Percentiles rank a stretch among this genome's conserved stretches.
phyloP scores from a whole-genome alignment of 2,797 vertebrate species.

The Sylvia borin region DNA sequence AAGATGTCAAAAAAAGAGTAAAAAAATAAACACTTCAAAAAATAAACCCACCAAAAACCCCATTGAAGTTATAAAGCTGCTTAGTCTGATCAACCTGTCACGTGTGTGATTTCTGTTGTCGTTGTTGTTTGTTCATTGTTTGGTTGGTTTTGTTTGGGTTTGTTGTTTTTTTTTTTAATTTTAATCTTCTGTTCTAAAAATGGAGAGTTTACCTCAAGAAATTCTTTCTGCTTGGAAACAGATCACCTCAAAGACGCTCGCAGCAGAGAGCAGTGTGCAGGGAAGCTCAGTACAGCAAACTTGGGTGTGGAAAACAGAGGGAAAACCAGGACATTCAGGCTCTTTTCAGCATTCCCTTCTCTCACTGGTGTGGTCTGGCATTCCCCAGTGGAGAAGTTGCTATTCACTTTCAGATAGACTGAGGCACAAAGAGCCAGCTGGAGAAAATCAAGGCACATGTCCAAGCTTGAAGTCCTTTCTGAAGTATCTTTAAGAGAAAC shows the following conservation, averaged over 20 bases:
- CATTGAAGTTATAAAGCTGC: constrained; percentile 3
- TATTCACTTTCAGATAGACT: background rate
- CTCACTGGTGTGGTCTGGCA: background rate
- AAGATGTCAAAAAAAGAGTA: background rate
- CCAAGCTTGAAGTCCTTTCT: background rate
- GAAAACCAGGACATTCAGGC: background rate
- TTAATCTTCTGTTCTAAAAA: constrained; percentile 64
- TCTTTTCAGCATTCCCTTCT: constrained; percentile 12
- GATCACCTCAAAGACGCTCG: constrained; percentile 4
- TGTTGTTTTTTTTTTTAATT: background rate
- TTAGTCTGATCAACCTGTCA: background rate
- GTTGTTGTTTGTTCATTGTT: background rate
- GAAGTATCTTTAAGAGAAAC: constrained; percentile 2
- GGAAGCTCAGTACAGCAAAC: constrained; percentile 6
- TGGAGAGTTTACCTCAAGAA: constrained; percentile 76
- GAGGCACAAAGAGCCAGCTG: background rate
- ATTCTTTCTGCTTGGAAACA: constrained; percentile 73
- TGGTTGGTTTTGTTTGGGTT: background rate
- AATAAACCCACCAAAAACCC: background rate
- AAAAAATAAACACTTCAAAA: background rate
- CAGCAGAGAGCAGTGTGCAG: background rate
- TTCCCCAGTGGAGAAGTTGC: background rate
- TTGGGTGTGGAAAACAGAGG: background rate
- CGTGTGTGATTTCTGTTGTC: constrained; percentile 29
- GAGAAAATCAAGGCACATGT: background rate